Evolutionary conservation across 2,113 vertebrate species (phyloP), one percentile per base, ranked within the genome.

Genomic region (Thalassarche chlororhynchos): DNA sequence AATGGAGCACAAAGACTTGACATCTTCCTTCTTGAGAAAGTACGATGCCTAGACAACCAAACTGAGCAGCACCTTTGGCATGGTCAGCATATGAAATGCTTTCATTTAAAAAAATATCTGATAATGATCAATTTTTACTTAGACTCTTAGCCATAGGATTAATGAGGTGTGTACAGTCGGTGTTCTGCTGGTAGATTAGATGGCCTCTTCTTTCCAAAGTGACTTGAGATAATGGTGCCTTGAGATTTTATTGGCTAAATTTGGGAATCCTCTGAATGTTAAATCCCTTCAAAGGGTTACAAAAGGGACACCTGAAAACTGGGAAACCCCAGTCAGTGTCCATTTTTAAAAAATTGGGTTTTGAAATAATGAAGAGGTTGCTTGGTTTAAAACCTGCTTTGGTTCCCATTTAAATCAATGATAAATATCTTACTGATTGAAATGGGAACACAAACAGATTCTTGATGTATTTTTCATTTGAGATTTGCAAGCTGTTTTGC

Each of bases 91-190:
- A 34, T 15, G 2, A 65, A 86, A 74, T 74, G 15, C 23, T 90
- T 88, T 74, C 2, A 32, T 86, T 87, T 10, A 0, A 54, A 70
- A 40, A 52, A 65, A 62, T 9, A 26, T 7, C 68, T 86, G 46
- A 80, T 58, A 52, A 60, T 36, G 36, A 77, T 65, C 2, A 44
- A 19, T 54, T 92, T 88, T 86, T 66, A 52, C 82, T 70, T 76
- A 64, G n/a, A n/a, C 15, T 64, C 15, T 74, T 75, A 60, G 18
- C 20, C 21, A 15, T 20, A 54, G 31, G 51, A 77, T 52, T 66
- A 71, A 51, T 0, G 5, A 79, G 23, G 44, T 44, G 12, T 0
- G 0, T 69, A 8, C 5, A 49, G 52, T 57, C 1, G 0, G 21
- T 61, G 57, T 57, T 86, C 72, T 77, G n/a, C 23, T 77, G 32